These are phyloP conservation scores for Callaeas wilsoni DNA, from an alignment of 2,113 vertebrate species.

Conservation along the genomic window DNA sequence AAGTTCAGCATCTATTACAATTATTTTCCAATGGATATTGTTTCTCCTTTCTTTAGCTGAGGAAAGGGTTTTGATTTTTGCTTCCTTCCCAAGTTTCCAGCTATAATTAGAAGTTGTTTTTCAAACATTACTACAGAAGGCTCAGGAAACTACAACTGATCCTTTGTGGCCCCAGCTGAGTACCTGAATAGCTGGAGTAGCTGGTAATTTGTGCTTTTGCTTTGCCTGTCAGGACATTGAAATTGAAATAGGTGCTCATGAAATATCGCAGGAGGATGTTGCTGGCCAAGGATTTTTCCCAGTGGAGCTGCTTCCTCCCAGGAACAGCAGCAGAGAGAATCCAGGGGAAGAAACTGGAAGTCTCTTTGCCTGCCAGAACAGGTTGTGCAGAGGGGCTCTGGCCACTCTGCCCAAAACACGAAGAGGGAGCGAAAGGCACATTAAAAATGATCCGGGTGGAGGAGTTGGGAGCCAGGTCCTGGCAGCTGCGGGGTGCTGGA, in stretches of 20 bases:
- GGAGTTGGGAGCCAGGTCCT: neutral
- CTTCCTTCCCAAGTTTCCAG: slow-evolving; percentile 28
- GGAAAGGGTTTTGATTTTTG: neutral
- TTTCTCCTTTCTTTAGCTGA: neutral
- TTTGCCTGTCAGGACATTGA: neutral
- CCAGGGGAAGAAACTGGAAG: neutral
- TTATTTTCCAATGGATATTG: neutral
- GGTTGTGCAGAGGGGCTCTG: neutral
- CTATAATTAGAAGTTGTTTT: slow-evolving; percentile 13
- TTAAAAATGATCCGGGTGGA: neutral
- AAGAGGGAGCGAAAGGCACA: neutral
- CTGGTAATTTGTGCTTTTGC: neutral
- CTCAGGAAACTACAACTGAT: neutral
- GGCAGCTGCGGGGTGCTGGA: neutral
- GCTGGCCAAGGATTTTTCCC: neutral
- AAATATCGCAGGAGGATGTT: neutral
- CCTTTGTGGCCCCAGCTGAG: neutral
- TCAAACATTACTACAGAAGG: neutral
- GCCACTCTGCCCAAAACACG: neutral
- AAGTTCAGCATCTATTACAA: neutral
- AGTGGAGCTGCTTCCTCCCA: neutral
- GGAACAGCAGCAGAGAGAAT: neutral
- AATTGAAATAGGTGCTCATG: neutral
- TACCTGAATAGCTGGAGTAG: neutral
- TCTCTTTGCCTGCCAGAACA: neutral